Conservation (phyloP, 2,888 invertebrate species). For the Harmothoe impar region DNA sequence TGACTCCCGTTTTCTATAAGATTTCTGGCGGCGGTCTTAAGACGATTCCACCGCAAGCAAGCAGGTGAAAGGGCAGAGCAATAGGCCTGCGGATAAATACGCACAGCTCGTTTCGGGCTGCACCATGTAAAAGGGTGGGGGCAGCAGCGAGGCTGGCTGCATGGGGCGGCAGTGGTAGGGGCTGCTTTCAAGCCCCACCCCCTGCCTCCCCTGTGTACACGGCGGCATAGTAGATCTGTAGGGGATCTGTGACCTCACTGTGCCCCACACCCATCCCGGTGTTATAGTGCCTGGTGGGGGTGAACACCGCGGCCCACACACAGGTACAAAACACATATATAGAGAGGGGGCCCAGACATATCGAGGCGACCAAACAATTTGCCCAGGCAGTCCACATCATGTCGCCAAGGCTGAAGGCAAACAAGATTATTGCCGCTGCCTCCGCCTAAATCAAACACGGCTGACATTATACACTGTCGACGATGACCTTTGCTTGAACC, state of each 20-base stretch:
- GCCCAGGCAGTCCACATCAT: slow-evolving; percentile 44
- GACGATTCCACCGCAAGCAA: slow-evolving; percentile 50
- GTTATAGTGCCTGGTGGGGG: neutral
- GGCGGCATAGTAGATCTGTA: neutral
- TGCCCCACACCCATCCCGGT: too few relatives aligned
- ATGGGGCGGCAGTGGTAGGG: neutral
- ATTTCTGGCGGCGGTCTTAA: slow-evolving; percentile 49
- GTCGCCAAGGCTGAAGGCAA: slow-evolving; percentile 55
- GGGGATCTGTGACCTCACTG: too few relatives aligned
- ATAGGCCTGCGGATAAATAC: slow-evolving; percentile 37
- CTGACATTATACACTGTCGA: slow-evolving; percentile 56
- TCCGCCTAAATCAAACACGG: slow-evolving; percentile 58
- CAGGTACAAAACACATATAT: slow-evolving; percentile 40
- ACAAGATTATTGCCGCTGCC: slow-evolving; percentile 61
- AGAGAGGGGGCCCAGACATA: slow-evolving; percentile 32
- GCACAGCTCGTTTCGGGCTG: neutral
- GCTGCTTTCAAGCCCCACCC: neutral
- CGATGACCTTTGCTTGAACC: slow-evolving; percentile 58
- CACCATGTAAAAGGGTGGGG: neutral
- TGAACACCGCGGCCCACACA: neutral
- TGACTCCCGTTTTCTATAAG: slow-evolving; percentile 58
- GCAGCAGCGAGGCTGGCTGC: neutral
- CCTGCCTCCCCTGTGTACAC: slow-evolving; percentile 8
- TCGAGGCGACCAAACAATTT: slow-evolving; percentile 56
- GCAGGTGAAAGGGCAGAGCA: slow-evolving; percentile 59